Conservation (phyloP, 2,888 invertebrate species). For the Rambutsinella grinnellia region DNA sequence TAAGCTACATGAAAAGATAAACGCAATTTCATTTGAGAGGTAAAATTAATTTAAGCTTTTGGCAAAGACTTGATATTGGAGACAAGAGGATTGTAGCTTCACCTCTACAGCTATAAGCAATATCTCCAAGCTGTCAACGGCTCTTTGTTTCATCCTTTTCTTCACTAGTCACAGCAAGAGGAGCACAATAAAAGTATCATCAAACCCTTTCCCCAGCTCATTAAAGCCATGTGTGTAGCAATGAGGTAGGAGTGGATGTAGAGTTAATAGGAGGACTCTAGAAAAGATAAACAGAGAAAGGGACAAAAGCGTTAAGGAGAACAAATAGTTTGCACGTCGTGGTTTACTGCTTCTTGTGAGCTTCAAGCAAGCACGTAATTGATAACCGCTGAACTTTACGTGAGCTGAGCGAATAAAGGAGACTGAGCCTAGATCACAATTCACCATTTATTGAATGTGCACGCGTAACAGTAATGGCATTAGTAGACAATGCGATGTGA, state of each 20-base stretch:
- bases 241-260: not conserved
- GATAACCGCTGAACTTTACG: slow-evolving; percentile 40
- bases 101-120: not conserved
- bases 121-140: not conserved
- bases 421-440: not conserved
- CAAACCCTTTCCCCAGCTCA: slow-evolving; percentile 31
- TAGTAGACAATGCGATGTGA: no score
- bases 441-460: not conserved
- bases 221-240: slow-evolving; percentile 22
- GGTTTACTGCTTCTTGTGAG: slow-evolving; percentile 33
- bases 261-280: slow-evolving; percentile 9
- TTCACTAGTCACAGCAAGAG: not conserved
- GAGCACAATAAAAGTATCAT: slow-evolving; percentile 4
- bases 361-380: slow-evolving; percentile 42
- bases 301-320: slow-evolving; percentile 11
- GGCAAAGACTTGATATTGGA: not conserved
- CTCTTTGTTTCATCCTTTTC: not conserved
- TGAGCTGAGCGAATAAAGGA: slow-evolving; percentile 13
- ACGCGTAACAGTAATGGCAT: not conserved
- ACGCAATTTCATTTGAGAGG: no score
- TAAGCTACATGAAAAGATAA: no score
- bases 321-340: slow-evolving; percentile 4
- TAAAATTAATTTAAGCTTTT: no score
- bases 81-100: not conserved
- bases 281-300: not conserved